phyloP scores from a whole-genome alignment of 2,797 vertebrate genomes.

The Tragopan temminckii region DNA sequence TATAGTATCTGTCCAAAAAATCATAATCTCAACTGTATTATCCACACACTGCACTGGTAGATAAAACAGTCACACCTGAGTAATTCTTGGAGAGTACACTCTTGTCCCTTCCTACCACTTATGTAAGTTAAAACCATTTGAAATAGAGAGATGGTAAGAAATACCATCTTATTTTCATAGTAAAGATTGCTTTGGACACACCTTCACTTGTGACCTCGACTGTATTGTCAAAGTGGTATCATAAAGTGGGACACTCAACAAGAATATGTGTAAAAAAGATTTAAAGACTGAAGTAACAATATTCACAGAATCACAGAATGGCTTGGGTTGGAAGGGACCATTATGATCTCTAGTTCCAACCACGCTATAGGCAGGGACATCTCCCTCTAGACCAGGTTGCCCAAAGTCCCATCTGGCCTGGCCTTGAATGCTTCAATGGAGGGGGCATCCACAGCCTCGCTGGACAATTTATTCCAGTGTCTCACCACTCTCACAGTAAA shows the following conservation, averaged over 20 bases:
- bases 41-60: neutral
- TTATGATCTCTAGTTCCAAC: no score
- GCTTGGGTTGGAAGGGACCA: no score
- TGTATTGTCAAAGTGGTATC: neutral
- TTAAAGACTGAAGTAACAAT: neutral
- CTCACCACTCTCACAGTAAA: no score
- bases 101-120: neutral
- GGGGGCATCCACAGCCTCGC: no score
- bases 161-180: neutral
- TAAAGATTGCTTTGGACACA: neutral
- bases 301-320: neutral
- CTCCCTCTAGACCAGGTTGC: no score
- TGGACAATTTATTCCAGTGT: no score
- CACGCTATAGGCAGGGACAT: no score
- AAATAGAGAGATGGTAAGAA: neutral
- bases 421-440: no score
- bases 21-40: neutral
- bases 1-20: constrained; percentile 44
- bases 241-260: neutral
- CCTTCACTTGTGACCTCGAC: neutral
- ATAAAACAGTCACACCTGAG: constrained; percentile 28
- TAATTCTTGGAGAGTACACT: constrained; percentile 16
- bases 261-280: neutral
- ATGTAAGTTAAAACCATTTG: neutral
- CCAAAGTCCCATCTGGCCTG: no score